Conservation (phyloP, 2,113 vertebrate genomes). For the Pseudorhombus dupliciocellatus region DNA sequence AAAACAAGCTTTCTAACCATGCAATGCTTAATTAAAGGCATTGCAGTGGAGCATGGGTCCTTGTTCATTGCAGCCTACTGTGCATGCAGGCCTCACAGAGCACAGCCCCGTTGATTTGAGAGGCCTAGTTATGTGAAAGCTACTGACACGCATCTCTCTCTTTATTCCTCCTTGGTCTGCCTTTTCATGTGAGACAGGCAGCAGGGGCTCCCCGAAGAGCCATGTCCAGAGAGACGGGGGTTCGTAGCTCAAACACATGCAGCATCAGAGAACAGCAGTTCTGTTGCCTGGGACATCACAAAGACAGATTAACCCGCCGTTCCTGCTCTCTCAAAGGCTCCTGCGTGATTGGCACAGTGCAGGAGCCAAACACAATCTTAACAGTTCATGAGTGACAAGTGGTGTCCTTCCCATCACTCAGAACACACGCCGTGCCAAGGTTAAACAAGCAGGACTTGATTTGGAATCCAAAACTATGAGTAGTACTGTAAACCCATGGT, state of each 20-base stretch:
- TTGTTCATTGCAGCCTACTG: constrained; percentile 1
- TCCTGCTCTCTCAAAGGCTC: constrained; percentile 47
- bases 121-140: constrained; percentile 30
- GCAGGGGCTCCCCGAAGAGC: constrained; percentile 47
- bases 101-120: constrained; percentile 4
- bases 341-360: constrained; percentile 54
- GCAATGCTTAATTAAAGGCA: not conserved
- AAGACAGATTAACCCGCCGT: constrained; percentile 59
- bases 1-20: not conserved
- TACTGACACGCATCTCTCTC: constrained; percentile 19
- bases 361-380: constrained; percentile 25
- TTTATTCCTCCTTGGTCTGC: constrained; percentile 31
- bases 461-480: constrained; percentile 8
- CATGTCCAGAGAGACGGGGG: constrained; percentile 48
- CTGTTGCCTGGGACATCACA: constrained; percentile 63
- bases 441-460: constrained; percentile 39
- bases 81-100: constrained; percentile 10
- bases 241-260: constrained; percentile 52
- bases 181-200: constrained; percentile 33
- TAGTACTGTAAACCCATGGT: constrained; percentile 1
- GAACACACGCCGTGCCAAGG: constrained; percentile 22
- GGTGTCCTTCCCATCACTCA: constrained; percentile 29
- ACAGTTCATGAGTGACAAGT: constrained; percentile 37
- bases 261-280: constrained; percentile 55
- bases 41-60: not conserved